Base-by-base conservation (phyloP, 2,797 vertebrate species). In the Phataginus tetradactyla region DNA sequence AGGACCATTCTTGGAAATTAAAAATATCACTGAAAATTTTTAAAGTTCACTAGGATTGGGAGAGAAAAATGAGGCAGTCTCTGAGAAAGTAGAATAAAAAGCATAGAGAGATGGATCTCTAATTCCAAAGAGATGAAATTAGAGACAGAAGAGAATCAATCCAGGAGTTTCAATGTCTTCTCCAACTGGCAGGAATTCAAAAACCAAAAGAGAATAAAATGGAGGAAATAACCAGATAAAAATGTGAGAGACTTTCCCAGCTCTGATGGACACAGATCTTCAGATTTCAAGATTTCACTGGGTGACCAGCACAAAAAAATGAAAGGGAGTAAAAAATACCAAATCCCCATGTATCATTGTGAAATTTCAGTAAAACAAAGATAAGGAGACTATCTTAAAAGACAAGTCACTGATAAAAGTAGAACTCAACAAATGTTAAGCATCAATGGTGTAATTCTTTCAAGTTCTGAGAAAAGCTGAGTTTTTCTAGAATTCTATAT, bases 401-500 rank as follows among this genome's bases (percentile, higher is more conserved):
- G 45, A 55, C 20, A 77, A 18, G 15, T 74, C 75, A 71, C 51
- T 21, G 45, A 55, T 34, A 34, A 85, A 93, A 66, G 29, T 45
- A 57, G 25, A 86, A 37, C 39, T 18, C 51, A 64, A n/a, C 6
- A 49, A 7, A 34, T 20, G 45, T 68, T 63, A 66, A 69, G 42
- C 51, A 34, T 90, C 88, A 34, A 9, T 78, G 74, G 32, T n/a
- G 11, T 32, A 59, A 79, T 39, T 13, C 21, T 49, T 83, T 39
- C 55, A 87, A 88, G 66, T 92, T 95, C 68, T 95, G 27, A 90
- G 91, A 92, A 94, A 93, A 91, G 9, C 20, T 74, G 37, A 77
- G 78, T 89, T 84, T 92, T 69, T 69, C 32, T 68, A 39, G 53
- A 95, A 94, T 90, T 74, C 34, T 37, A 2, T 12, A 23, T 72